phyloP scores from a whole-genome alignment of 2,797 vertebrate genomes.

The Uromys caudimaculatus region DNA sequence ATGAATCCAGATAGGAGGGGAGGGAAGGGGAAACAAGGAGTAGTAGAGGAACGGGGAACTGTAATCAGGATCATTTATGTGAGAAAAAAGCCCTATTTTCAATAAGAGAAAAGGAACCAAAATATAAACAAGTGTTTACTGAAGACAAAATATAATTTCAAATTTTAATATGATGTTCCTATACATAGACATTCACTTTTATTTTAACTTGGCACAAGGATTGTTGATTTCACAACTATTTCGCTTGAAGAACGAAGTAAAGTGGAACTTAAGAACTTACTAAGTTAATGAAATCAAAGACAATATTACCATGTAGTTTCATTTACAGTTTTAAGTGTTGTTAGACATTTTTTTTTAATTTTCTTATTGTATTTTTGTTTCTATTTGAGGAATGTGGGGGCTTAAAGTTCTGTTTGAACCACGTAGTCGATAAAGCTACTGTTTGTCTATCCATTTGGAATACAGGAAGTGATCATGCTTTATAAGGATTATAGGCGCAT shows the following conservation, averaged over 20 bases:
- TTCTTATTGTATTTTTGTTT: not conserved
- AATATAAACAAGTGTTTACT: not conserved
- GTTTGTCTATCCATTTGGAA: not conserved
- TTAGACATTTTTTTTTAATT: not conserved
- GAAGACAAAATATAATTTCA: not conserved
- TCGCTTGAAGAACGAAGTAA: not conserved
- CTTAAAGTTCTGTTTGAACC: not conserved
- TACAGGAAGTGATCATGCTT: not conserved
- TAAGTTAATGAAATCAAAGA: not conserved
- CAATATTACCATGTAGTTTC: not conserved
- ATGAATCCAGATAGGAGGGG: not conserved
- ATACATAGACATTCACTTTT: not conserved
- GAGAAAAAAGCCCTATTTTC: not conserved
- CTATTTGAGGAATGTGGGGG: not conserved
- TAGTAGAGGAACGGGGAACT: accelerated
- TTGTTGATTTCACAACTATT: not conserved
- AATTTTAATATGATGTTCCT: not conserved
- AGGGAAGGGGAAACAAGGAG: not conserved
- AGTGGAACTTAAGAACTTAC: not conserved
- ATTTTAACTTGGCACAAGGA: not conserved
- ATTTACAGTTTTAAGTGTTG: not conserved
- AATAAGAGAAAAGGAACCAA: not conserved
- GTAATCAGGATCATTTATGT: not conserved
- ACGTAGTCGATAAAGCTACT: not conserved
- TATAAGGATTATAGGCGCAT: not conserved